phyloP scores from a whole-genome alignment of 2,797 vertebrate genomes.

The Geotrypetes seraphini region DNA sequence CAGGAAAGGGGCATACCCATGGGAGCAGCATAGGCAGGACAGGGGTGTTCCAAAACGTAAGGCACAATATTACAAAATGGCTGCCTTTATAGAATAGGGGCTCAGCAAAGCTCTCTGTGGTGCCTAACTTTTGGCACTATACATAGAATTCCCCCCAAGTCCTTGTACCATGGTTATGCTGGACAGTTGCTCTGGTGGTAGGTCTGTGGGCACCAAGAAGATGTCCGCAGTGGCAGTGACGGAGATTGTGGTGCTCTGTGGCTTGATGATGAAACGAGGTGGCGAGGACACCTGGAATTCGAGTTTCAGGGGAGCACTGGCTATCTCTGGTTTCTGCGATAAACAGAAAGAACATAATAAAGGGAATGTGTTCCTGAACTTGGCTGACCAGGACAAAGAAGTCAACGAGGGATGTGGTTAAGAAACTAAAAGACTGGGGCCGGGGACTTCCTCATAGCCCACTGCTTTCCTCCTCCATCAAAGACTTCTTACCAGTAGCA shows the following conservation, averaged over 20 bases:
- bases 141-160: background rate
- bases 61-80: too few relatives aligned
- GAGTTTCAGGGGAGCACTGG: conserved; percentile 70
- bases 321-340: conserved; percentile 63
- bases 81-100: too few relatives aligned
- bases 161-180: conserved; percentile 92
- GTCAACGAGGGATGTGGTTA: rapidly evolving
- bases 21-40: too few relatives aligned
- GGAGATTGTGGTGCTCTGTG: conserved; percentile 64
- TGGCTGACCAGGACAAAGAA: too few relatives aligned
- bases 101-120: too few relatives aligned
- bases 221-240: conserved; percentile 73
- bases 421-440: too few relatives aligned
- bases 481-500: conserved; percentile 68
- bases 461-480: rapidly evolving
- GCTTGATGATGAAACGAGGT: conserved; percentile 74
- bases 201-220: conserved; percentile 53
- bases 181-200: conserved; percentile 66
- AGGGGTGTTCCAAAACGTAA: too few relatives aligned
- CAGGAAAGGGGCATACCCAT: too few relatives aligned
- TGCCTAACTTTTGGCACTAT: too few relatives aligned
- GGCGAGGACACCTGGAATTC: conserved; percentile 61
- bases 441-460: too few relatives aligned
- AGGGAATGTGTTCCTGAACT: background rate
- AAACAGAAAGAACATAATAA: background rate